phyloP scores from a whole-genome alignment of 2,888 invertebrate species.

The Netelia virgata region DNA sequence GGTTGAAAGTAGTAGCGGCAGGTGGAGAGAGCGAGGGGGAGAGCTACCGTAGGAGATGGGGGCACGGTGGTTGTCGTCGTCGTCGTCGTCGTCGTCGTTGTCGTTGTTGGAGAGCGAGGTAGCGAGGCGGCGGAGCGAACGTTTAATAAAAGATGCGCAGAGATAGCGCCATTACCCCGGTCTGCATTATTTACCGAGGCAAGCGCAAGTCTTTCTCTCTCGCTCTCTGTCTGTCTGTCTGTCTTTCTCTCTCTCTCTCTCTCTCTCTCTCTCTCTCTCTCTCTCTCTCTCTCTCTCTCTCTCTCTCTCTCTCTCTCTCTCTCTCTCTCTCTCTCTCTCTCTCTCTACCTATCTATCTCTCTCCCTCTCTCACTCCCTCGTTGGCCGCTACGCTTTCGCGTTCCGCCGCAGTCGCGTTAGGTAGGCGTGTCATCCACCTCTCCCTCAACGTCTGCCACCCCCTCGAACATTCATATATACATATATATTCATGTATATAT shows the following conservation, averaged over 20 bases:
- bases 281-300: constrained; percentile 35
- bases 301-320: constrained; percentile 53
- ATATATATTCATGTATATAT: neutral
- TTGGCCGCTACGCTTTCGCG: constrained; percentile 75
- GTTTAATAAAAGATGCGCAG: constrained; percentile 85
- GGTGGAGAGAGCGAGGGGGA: constrained; percentile 53
- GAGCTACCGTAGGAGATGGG: constrained; percentile 38
- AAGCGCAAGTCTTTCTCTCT: constrained; percentile 77
- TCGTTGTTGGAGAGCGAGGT: constrained; percentile 63
- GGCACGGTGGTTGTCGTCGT: constrained; percentile 64
- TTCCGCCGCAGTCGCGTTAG: constrained; percentile 82
- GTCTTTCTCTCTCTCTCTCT: constrained; percentile 14
- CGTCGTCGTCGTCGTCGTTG: constrained; percentile 57
- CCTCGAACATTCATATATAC: constrained; percentile 38
- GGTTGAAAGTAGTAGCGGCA: constrained; percentile 54
- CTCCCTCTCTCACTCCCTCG: constrained; percentile 33
- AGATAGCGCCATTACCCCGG: constrained; percentile 85
- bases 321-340: constrained; percentile 28
- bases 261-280: neutral
- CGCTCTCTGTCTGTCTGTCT: constrained; percentile 26
- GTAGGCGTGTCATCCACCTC: constrained; percentile 80
- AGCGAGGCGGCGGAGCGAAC: constrained; percentile 80
- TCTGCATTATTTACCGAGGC: constrained; percentile 84
- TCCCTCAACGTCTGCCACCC: constrained; percentile 53
- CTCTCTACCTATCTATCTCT: constrained; percentile 8